Conservation (phyloP, 1,140 invertebrate genomes). For the Papilio helenus region DNA sequence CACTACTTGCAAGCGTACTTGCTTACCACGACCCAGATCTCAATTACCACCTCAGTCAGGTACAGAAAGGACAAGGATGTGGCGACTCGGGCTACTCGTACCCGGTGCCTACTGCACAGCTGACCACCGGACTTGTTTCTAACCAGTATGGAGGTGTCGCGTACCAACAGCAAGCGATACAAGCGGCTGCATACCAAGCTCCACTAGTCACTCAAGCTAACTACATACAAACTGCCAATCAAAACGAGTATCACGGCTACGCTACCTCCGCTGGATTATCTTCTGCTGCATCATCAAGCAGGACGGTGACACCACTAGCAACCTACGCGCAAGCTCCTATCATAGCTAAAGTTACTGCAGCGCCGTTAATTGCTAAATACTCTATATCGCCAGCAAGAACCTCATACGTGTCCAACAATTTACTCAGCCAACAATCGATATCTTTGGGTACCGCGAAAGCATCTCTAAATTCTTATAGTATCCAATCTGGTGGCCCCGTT, state of each 20-base stretch:
- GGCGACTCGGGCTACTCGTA: slow-evolving; percentile 74
- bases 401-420: slow-evolving; percentile 63
- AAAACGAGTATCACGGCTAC: slow-evolving; percentile 73
- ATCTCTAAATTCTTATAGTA: slow-evolving; percentile 65
- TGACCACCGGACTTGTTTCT: slow-evolving; percentile 55
- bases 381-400: slow-evolving; percentile 60
- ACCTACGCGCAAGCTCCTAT: slow-evolving; percentile 79
- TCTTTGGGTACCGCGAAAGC: slow-evolving; percentile 63
- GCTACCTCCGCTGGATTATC: slow-evolving; percentile 77
- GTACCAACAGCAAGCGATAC: slow-evolving; percentile 51
- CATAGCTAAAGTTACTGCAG: slow-evolving; percentile 78
- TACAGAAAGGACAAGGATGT: slow-evolving; percentile 68
- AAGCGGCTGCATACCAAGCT: slow-evolving; percentile 59
- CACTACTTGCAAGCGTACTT: slow-evolving; percentile 52
- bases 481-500: slow-evolving; percentile 63
- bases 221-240: slow-evolving; percentile 53
- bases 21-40: slow-evolving; percentile 81
- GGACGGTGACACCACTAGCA: slow-evolving; percentile 63
- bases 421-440: slow-evolving; percentile 56
- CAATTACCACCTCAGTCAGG: slow-evolving; percentile 75
- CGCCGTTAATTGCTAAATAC: slow-evolving; percentile 76
- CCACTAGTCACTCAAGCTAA: slow-evolving; percentile 49
- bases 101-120: slow-evolving; percentile 67
- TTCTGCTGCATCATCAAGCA: slow-evolving; percentile 49
- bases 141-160: slow-evolving; percentile 45